These are phyloP conservation scores for Gnathonemus longibarbis DNA, from an alignment of 2,113 vertebrate genomes.

Conservation along the genomic window DNA sequence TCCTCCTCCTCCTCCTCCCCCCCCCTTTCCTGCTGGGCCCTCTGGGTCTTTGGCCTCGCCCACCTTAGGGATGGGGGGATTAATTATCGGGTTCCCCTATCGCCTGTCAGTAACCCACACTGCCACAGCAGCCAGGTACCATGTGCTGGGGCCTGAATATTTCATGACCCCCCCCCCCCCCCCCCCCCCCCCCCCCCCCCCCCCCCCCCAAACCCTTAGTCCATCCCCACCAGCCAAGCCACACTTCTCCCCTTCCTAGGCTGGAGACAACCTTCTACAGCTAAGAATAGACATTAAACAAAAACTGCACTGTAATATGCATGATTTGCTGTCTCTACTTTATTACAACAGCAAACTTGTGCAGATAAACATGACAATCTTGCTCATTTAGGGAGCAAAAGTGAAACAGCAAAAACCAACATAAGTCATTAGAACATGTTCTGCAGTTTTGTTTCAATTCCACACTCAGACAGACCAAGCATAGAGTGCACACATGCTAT, in stretches of 20 bases:
- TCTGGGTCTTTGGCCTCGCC: constrained; percentile 9
- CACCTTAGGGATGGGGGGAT: neutral
- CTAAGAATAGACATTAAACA: neutral
- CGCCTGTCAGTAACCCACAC: constrained; percentile 55
- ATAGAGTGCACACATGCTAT: neutral
- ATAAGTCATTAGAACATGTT: neutral
- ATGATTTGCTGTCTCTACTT: neutral
- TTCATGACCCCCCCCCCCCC: constrained; percentile 45
- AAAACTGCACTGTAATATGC: neutral
- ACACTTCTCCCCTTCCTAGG: neutral
- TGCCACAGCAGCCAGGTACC: constrained; percentile 22
- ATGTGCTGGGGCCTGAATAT: constrained; percentile 55
- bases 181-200: neutral
- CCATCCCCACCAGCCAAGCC: neutral
- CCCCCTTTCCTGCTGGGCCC: constrained; percentile 12
- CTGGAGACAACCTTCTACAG: neutral
- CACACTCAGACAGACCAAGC: neutral
- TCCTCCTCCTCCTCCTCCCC: constrained; percentile 20
- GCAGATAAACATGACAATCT: neutral
- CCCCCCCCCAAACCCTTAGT: neutral
- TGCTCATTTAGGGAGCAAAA: neutral
- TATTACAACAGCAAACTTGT: neutral
- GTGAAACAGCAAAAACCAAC: neutral
- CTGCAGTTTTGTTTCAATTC: neutral
- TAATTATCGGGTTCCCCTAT: constrained; percentile 39